Base-by-base conservation (phyloP, 2,113 vertebrate genomes). In the Rutilus rutilus region DNA sequence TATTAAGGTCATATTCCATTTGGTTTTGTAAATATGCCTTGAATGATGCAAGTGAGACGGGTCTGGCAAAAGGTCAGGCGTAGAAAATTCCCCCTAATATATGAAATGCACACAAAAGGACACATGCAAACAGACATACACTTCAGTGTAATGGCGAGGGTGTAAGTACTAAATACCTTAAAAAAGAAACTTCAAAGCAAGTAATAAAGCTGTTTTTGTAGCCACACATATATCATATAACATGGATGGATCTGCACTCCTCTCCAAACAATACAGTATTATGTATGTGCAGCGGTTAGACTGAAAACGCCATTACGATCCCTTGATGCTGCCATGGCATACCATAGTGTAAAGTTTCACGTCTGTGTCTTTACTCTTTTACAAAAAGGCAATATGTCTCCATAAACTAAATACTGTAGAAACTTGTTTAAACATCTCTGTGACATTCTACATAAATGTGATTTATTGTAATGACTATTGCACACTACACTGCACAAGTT, bases 121-220 rank as follows among this genome's bases (percentile, higher is more conserved):
- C 74, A 27, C 74, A 52, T 30, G 25, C 69, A 89, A 67, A 65
- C 67, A 84, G 42, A 88, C 33, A 59, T 27, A 78, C 78, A 54
- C 19, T 5, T 14, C 47, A 60, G 45, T 36, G 36, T 69, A 74
- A 85, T 42, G 77, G 30, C 12, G 27, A 83, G 45, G 27, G 23
- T 65, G 50, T 33, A 54, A 39, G 78, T 21, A 69, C 82, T 76
- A 42, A 47, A 78, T 39, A 42, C 23, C 45, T 30, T 85, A 45
- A 88, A 85, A 83, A 79, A 73, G 54, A 69, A 65, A 73, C 42
- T 78, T 89, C 52, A 79, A 81, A 85, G 59, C 54, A 60, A 54
- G 74, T 6, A 36, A 45, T 81, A 45, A 47, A 67, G 45, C 33
- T 30, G 36, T 23, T 30, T 73, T 73, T 83, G 19, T 78, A 83